phyloP scores from a whole-genome alignment of 2,797 vertebrate genomes.

The Erpetoichthys calabaricus region DNA sequence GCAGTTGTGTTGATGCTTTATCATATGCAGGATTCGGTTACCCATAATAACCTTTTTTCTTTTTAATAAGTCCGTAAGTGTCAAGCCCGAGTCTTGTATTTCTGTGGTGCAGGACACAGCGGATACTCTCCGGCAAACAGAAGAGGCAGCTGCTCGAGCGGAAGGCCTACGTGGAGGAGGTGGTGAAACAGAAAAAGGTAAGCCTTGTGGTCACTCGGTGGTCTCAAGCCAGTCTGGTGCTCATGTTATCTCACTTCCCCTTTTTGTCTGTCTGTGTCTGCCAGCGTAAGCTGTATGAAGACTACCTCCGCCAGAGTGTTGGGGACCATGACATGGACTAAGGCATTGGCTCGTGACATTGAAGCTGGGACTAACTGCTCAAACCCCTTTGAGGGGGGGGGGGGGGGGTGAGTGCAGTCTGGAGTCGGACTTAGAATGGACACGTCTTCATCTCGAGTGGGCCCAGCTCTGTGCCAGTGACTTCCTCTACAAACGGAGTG shows the following conservation, averaged over 20 bases:
- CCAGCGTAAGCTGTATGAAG: conserved; percentile 64
- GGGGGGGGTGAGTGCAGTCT: too few species aligned
- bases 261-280: conserved; percentile 7
- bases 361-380: too few species aligned
- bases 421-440: too few species aligned
- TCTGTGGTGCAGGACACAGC: conserved; percentile 36
- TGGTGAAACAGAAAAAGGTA: conserved; percentile 64
- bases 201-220: background rate
- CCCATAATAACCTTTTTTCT: too few species aligned
- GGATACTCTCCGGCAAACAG: conserved; percentile 56
- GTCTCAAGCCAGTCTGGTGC: conserved; percentile 1
- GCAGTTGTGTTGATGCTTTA: too few species aligned
- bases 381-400: too few species aligned
- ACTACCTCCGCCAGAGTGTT: conserved; percentile 66
- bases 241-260: background rate
- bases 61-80: too few species aligned
- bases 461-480: too few species aligned
- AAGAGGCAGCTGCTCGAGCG: conserved; percentile 60
- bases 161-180: conserved; percentile 54
- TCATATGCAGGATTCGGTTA: too few species aligned
- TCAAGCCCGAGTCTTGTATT: background rate
- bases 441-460: too few species aligned
- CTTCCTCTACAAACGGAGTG: too few species aligned
- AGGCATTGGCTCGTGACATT: background rate
- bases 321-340: conserved; percentile 60